These are phyloP conservation scores for Cotesia vestalis DNA, from an alignment of 1,140 invertebrate species.

Conservation along the genomic window DNA sequence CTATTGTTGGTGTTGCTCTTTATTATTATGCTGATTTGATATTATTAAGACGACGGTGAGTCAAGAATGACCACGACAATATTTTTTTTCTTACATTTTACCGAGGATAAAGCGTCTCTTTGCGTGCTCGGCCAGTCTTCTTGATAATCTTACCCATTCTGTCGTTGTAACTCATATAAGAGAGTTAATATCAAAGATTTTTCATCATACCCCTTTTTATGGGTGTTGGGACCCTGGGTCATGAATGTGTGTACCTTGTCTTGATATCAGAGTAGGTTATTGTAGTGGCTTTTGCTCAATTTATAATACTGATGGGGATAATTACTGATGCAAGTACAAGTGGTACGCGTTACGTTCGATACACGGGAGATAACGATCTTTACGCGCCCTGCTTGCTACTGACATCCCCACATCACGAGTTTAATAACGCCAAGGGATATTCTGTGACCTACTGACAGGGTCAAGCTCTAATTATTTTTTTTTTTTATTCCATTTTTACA, in stretches of 20 bases:
- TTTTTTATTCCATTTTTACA: too few relatives aligned
- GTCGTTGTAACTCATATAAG: not conserved
- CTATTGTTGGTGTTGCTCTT: too few relatives aligned
- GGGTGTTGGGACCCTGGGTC: too few relatives aligned
- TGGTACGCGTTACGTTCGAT: conserved; percentile 1
- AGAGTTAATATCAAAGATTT: conserved; percentile 1
- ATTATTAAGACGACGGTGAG: not conserved
- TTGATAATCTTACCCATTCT: not conserved
- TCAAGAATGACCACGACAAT: conserved; percentile 9
- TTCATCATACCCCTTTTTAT: conserved; percentile 5
- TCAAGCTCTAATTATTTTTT: too few relatives aligned
- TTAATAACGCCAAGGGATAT: not conserved
- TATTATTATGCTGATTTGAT: not conserved
- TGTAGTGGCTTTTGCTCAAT: too few relatives aligned
- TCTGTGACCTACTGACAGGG: conserved; percentile 27
- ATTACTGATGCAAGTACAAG: conserved; percentile 29
- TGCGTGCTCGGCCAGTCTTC: not conserved
- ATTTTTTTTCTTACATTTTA: conserved; percentile 3
- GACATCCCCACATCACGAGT: not conserved
- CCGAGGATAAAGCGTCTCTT: conserved; percentile 5
- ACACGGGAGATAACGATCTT: conserved; percentile 22
- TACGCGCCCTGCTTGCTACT: conserved; percentile 28
- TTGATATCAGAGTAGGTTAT: too few relatives aligned
- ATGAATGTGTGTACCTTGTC: too few relatives aligned
- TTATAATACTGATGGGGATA: conserved; percentile 8